Evolutionary conservation across 1,140 invertebrate species (phyloP), one percentile per base, ranked within the genome.

Genomic region (Pogonomyrmex barbatus): DNA sequence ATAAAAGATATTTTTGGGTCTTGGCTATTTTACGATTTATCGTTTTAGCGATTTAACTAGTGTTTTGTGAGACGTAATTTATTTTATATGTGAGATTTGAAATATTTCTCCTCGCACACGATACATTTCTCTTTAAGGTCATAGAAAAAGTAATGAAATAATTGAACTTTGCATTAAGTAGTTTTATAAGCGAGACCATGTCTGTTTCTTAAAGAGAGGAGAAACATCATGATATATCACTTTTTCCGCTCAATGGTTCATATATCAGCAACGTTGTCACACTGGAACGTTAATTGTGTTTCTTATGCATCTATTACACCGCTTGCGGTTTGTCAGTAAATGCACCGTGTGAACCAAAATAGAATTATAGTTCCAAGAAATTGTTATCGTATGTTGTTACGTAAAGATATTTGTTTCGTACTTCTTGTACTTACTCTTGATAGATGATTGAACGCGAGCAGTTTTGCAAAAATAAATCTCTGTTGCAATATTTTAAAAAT

Each of bases 231-330:
- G 39, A 12, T 54, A 39, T 30, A 14, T 10, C 52, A 17, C 17
- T 75, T 47, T 39, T 73, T 71, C 12, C 17, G 9, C 52, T 39
- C 9, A 42, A 56, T 17, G 30, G 24, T 71, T 58, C 30, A 60
- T 58, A 70, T 58, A 70, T 82, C 60, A 82, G 65, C 42, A 9
- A 70, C 78, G 50, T 81, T 47, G 56, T 81, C 65, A 47, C 78
- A 24, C 17, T 14, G 47, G 33, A 52, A 67, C 62, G 62, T 79
- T 79, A 79, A 79, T 79, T 67, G 47, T 24, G n/a, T 50, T 79
- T 67, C 36, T 79, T 79, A 39, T 30, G 45, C 47, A 42, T 24
- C 47, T 42, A 42, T 79, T 52, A 65, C 17, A 39, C n/a, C 75
- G 62, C 47, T 45, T 42, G 62, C 10, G 45, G 60, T 33, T 63